Percentiles rank a stretch among this genome's conserved stretches.
phyloP scores from a whole-genome alignment of 2,888 invertebrate genomes.

The Odontothrips loti region DNA sequence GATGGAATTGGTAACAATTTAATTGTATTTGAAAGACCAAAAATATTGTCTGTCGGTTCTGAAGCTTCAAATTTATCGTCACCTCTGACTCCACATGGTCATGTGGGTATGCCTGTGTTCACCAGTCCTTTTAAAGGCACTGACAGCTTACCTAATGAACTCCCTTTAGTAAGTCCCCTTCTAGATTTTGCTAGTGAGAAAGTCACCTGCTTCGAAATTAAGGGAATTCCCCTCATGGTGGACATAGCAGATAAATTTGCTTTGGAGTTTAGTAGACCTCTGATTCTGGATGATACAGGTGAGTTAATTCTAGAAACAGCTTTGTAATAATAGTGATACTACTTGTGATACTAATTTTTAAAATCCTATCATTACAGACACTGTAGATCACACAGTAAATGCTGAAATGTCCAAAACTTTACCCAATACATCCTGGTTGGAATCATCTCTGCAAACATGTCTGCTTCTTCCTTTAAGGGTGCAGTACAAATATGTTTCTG shows the following conservation, averaged over 20 bases:
- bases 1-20: neutral
- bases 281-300: neutral
- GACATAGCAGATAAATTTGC: neutral
- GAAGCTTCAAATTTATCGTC: neutral
- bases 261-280: neutral
- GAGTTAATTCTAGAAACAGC: neutral
- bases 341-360: neutral
- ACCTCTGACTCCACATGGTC: neutral
- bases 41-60: neutral
- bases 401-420: neutral
- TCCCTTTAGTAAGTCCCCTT: neutral
- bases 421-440: neutral
- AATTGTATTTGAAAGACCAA: neutral
- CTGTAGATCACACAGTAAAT: neutral
- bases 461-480: neutral
- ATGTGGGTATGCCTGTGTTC: neutral
- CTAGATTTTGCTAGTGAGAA: neutral
- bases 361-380: neutral
- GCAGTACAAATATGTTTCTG: conserved; percentile 8
- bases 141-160: neutral
- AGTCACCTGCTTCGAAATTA: neutral
- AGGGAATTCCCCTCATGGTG: neutral
- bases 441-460: conserved; percentile 3
- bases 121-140: neutral
- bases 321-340: neutral